These are phyloP conservation scores for Ambastaia sidthimunki DNA, from an alignment of 2,797 vertebrate species.

Conservation along the genomic window DNA sequence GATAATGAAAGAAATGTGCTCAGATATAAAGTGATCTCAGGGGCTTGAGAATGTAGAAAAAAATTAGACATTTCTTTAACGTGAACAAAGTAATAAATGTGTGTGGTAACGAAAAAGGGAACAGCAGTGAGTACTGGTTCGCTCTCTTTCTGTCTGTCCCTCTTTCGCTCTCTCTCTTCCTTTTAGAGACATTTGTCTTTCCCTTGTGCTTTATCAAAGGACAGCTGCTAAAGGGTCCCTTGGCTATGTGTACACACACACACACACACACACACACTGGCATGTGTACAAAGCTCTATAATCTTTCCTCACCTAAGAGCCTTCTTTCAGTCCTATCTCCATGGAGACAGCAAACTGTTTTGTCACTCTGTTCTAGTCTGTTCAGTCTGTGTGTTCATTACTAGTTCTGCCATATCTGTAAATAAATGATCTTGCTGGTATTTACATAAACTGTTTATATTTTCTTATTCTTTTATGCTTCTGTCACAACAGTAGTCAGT, in stretches of 20 bases:
- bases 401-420: conserved; percentile 25
- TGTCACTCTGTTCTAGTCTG: conserved; percentile 21
- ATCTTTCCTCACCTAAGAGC: conserved; percentile 47
- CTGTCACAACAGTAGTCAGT: neutral
- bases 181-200: conserved; percentile 37
- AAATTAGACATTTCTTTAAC: conserved; percentile 3
- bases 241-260: conserved; percentile 19
- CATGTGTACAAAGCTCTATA: conserved; percentile 41
- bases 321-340: conserved; percentile 35
- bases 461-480: neutral
- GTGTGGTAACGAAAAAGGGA: conserved; percentile 25
- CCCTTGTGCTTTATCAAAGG: conserved; percentile 45
- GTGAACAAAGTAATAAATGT: conserved; percentile 20
- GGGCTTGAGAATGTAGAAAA: conserved; percentile 16
- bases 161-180: neutral
- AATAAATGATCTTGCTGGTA: neutral
- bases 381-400: neutral
- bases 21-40: conserved; percentile 19
- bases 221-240: conserved; percentile 46
- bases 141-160: neutral
- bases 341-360: conserved; percentile 38
- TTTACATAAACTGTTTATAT: conserved; percentile 9
- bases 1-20: conserved; percentile 8
- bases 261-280: conserved; percentile 1
- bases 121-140: conserved; percentile 8